Base-by-base conservation (phyloP, 1,140 invertebrate species). In the Zophobas morio region DNA sequence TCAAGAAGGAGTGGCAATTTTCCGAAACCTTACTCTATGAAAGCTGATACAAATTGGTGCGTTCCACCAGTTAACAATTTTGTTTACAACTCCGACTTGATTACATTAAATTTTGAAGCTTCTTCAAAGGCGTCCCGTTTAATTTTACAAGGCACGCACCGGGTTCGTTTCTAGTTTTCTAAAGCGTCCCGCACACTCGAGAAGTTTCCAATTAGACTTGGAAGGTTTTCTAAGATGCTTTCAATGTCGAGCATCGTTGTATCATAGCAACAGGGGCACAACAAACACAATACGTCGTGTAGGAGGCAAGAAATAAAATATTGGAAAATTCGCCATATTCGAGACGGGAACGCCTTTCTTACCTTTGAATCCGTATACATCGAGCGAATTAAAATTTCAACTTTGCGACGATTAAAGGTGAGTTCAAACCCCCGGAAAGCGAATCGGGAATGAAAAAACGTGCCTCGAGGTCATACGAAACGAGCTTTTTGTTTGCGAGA, bases 41-140 rank as follows among this genome's bases (percentile, higher is more conserved):
- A 66, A 66, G 60, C 60, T 42, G 60, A 66, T 66, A 66, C 60
- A 66, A 66, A 66, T 66, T 66, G 60, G 60, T 66, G 33, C 60
- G 60, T 66, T 66, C 60, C 42, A 42, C 60, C 1, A 42, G 60
- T 66, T 66, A 66, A 66, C 60, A 66, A 66, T 66, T 66, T 42
- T 66, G 60, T 66, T 66, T 66, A 66, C 60, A 66, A 66, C 60
- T 66, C 42, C 60, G 60, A 42, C 39, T 66, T 66, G 60, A 66
- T 66, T 66, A 66, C 60, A 66, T 66, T 66, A 66, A 66, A 66
- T 66, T 66, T 66, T 66, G 60, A 66, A 66, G 60, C 60, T 66
- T 66, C 60, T n/a, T 66, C 60, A 42, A 66, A 66, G 60, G 60
- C 60, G 42, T 66, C 60, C 36, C 60, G 60, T 42, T 66, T 66